These are phyloP conservation scores for Drosophila micromelanica DNA, from an alignment of 1,140 invertebrate genomes.

Conservation along the genomic window DNA sequence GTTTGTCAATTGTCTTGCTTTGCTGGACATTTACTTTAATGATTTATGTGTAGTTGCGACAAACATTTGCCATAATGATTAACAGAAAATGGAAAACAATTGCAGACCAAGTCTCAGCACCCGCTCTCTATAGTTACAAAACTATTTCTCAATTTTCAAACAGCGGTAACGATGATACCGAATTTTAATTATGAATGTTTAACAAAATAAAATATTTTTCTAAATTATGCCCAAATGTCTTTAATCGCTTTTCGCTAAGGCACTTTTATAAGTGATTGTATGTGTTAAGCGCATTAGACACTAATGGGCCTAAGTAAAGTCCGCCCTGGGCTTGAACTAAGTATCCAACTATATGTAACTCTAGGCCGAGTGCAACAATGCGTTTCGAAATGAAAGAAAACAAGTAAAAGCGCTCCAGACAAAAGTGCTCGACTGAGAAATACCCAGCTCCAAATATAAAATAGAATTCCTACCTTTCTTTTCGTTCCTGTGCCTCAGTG, in stretches of 20 bases:
- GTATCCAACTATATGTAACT: conserved; percentile 47
- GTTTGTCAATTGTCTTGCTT: conserved; percentile 68
- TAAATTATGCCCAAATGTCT: conserved; percentile 62
- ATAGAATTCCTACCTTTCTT: neutral
- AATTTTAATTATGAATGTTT: conserved; percentile 52
- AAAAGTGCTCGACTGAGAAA: neutral
- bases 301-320: conserved; percentile 45
- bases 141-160: conserved; percentile 14
- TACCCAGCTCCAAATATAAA: neutral
- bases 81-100: conserved; percentile 45
- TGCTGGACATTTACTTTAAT: conserved; percentile 66
- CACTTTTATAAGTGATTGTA: conserved; percentile 53
- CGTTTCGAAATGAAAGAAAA: conserved; percentile 52
- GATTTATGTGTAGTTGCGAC: conserved; percentile 57
- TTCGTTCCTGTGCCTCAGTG: no score
- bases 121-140: no score
- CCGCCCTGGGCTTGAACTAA: conserved; percentile 37
- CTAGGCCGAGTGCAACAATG: conserved; percentile 43
- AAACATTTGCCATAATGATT: conserved; percentile 59
- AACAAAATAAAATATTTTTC: conserved; percentile 49
- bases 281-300: conserved; percentile 55
- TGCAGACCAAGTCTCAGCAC: conserved; percentile 1
- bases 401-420: neutral
- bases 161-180: conserved; percentile 52
- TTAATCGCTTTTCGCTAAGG: conserved; percentile 50